phyloP scores from a whole-genome alignment of 2,888 invertebrate species.

The Tachina fera region DNA sequence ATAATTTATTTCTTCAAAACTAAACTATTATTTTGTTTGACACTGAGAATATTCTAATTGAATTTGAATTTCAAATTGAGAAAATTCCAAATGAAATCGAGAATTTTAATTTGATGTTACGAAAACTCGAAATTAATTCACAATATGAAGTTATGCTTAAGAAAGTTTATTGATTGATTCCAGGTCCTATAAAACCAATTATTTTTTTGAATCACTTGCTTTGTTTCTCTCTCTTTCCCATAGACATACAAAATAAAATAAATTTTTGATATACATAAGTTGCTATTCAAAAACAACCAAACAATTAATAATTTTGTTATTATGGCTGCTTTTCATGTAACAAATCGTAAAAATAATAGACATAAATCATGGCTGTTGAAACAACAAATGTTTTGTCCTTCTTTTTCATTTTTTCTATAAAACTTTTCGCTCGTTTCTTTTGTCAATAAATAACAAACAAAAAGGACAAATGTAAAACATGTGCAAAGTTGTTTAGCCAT shows the following conservation, averaged over 20 bases:
- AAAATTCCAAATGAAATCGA: too few relatives aligned
- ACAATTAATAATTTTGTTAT: background rate
- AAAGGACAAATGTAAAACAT: conserved; percentile 29
- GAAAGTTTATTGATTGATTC: too few relatives aligned
- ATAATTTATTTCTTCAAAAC: too few relatives aligned
- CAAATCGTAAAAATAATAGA: conserved; percentile 60
- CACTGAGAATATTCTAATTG: too few relatives aligned
- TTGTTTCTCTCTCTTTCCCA: too few relatives aligned
- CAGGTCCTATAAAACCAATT: too few relatives aligned
- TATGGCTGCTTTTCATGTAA: background rate
- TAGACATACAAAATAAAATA: background rate
- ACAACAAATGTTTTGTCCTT: conserved; percentile 23
- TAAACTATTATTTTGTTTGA: too few relatives aligned
- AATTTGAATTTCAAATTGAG: too few relatives aligned
- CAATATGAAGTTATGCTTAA: too few relatives aligned
- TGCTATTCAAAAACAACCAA: background rate
- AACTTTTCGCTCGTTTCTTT: conserved; percentile 13
- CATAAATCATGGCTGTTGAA: conserved; percentile 60
- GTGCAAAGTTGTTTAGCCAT: conserved; percentile 28
- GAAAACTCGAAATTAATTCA: too few relatives aligned
- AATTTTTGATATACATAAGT: background rate
- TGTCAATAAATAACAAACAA: conserved; percentile 28
- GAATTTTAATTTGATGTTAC: too few relatives aligned
- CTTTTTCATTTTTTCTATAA: conserved; percentile 34
- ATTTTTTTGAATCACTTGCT: too few relatives aligned